Percentiles rank a stretch among this genome's conserved stretches.
Conservation (phyloP, 2,888 invertebrate species). For the Allophyes oxyacanthae region DNA sequence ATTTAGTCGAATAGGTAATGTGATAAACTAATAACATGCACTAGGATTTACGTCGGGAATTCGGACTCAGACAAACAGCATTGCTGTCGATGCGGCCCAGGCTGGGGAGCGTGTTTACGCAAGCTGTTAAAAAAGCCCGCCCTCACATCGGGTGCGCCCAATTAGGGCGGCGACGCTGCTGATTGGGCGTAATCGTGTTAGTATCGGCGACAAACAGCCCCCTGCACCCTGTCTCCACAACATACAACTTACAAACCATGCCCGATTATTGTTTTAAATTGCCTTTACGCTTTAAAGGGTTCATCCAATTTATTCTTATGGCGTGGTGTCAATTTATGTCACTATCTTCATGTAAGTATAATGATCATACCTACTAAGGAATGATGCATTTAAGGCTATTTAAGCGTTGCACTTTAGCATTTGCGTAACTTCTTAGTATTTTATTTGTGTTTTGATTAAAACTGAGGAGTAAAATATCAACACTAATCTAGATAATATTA, state of each 20-base stretch:
- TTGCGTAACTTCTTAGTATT: no score
- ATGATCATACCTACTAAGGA: no score
- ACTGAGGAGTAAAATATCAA: no score
- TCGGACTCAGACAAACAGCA: slow-evolving; percentile 31
- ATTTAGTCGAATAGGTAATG: slow-evolving; percentile 20
- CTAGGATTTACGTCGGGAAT: slow-evolving; percentile 27
- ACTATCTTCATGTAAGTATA: no score
- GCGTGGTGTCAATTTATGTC: background rate
- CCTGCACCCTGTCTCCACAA: slow-evolving; percentile 58
- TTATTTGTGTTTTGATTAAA: no score
- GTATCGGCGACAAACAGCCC: slow-evolving; percentile 82
- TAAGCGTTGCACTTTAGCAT: no score
- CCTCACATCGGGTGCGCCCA: slow-evolving; percentile 83
- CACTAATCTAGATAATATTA: no score
- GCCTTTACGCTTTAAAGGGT: slow-evolving; percentile 28
- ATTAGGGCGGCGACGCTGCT: slow-evolving; percentile 87
- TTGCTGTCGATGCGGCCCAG: slow-evolving; percentile 29
- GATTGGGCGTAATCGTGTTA: slow-evolving; percentile 89
- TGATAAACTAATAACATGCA: slow-evolving; percentile 55
- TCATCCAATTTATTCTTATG: slow-evolving; percentile 36
- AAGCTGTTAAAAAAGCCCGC: slow-evolving; percentile 88
- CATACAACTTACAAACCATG: slow-evolving; percentile 43
- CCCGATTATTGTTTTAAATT: slow-evolving; percentile 37
- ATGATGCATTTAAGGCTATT: no score
- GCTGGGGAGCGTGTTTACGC: slow-evolving; percentile 75